Percentiles rank a stretch among this genome's conserved stretches.
phyloP scores from a whole-genome alignment of 1,140 invertebrate species.

The Chrysomallon squamiferum region DNA sequence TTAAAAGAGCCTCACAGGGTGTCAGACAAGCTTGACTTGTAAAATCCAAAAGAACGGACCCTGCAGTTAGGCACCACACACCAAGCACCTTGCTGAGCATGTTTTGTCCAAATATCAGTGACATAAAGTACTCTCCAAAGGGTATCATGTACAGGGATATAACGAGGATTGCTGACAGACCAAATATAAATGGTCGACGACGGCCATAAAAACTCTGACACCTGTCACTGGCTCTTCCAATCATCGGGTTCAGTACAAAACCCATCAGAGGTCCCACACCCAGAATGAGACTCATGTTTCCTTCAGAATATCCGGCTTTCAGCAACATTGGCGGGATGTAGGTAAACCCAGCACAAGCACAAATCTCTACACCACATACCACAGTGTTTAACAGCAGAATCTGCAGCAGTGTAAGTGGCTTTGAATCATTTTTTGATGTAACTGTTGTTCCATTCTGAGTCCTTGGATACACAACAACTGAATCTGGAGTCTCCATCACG shows the following conservation, averaged over 20 bases:
- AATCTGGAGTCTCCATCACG: no score
- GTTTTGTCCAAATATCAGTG: slow-evolving; percentile 33
- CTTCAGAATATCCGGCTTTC: slow-evolving; percentile 65
- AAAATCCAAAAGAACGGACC: slow-evolving; percentile 65
- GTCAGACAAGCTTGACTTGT: slow-evolving; percentile 65
- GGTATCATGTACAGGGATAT: slow-evolving; percentile 60
- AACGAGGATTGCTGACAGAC: slow-evolving; percentile 57
- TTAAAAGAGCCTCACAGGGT: slow-evolving; percentile 66
- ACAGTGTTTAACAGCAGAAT: slow-evolving; percentile 63
- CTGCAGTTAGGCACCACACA: slow-evolving; percentile 54
- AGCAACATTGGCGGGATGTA: slow-evolving; percentile 67
- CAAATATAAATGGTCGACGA: slow-evolving; percentile 65
- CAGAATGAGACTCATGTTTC: slow-evolving; percentile 63
- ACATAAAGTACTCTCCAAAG: slow-evolving; percentile 48
- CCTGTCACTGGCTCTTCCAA: slow-evolving; percentile 64
- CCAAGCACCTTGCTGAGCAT: slow-evolving; percentile 33
- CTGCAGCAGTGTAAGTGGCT: slow-evolving; percentile 29
- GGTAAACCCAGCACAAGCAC: slow-evolving; percentile 65
- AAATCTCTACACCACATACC: slow-evolving; percentile 66
- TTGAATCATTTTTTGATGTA: not conserved
- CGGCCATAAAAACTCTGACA: slow-evolving; percentile 63
- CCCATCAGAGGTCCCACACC: slow-evolving; percentile 64
- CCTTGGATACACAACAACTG: no score
- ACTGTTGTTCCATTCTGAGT: not conserved
- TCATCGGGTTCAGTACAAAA: slow-evolving; percentile 63